Evolutionary conservation across 2,888 invertebrate species (phyloP), one percentile per base, ranked within the genome.

Genomic region (Mellilla xanthometata): DNA sequence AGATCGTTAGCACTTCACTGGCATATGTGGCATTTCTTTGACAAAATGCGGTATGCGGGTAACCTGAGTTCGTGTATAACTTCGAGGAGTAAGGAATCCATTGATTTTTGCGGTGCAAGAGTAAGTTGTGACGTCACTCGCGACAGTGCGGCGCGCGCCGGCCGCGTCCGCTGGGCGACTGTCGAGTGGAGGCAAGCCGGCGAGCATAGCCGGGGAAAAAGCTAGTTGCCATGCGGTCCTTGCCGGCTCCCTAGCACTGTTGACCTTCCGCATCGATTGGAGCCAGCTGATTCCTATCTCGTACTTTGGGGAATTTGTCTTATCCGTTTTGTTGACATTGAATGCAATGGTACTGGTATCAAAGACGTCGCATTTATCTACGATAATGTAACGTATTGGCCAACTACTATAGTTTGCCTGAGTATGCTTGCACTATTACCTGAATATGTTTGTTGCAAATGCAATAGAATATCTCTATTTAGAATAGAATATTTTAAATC

Each of bases 31-130:
- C 84, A 84, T 87, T 88, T 87, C 81, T 56, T 68, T 59, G 48
- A 68, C 81, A 84, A 88, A 88, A 87, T 89, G 88, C 88, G 86
- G 85, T 85, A 88, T 88, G 88, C 88, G 81, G 81, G 73, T 73
- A 82, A 86, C 84, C 84, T 85, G 44, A 12, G 40, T 75, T 74
- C 69, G 67, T 73, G 26, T 65, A 73, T 10, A 28, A 40, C 8
- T 41, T 34, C 28, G 66, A 64, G 68, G 66, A 65, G 68, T 65
- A 66, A 69, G 76, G 73, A 72, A 80, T 79, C 79, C 85, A 88
- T 89, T 84, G 88, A 88, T 89, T 88, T 87, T 86, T 86, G 81
- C 81, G 80, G 65, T 76, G 77, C 74, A 77, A 72, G 67, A 73
- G 9, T 51, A 1, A n/a, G n/a, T n/a, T n/a, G n/a, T 81, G 76